Conservation (phyloP, 2,797 vertebrate species). For the Anniella stebbinsi region DNA sequence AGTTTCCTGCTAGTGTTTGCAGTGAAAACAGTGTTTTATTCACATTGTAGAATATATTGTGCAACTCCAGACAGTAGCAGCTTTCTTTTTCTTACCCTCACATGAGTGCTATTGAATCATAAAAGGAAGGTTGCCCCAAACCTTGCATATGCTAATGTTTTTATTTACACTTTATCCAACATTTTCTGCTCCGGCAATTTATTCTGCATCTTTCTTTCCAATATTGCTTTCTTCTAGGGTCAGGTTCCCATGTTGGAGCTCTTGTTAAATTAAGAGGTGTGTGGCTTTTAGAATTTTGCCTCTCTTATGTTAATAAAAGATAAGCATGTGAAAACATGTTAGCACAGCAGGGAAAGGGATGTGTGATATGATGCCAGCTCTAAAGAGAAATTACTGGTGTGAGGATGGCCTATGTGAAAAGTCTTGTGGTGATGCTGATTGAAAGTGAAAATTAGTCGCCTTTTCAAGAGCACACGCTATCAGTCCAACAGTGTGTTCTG, state of each 20-base stretch:
- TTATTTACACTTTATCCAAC: slow-evolving; percentile 33
- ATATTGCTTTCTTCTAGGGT: slow-evolving; percentile 54
- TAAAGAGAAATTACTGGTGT: slow-evolving; percentile 78
- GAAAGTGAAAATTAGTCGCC: slow-evolving; percentile 77
- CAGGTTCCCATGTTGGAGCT: slow-evolving; percentile 55
- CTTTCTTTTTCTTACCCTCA: background rate
- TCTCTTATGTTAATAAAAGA: slow-evolving; percentile 68
- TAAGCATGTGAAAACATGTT: slow-evolving; percentile 79
- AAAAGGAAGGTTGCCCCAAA: background rate
- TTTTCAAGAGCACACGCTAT: slow-evolving; percentile 60
- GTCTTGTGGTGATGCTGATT: slow-evolving; percentile 78
- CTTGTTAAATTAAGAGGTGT: slow-evolving; percentile 64
- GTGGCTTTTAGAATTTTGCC: slow-evolving; percentile 55
- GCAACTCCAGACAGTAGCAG: background rate
- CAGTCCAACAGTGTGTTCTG: slow-evolving; percentile 52
- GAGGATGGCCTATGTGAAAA: slow-evolving; percentile 73
- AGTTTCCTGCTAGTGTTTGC: background rate
- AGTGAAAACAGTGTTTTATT: slow-evolving; percentile 17
- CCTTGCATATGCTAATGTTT: slow-evolving; percentile 21
- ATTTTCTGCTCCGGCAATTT: slow-evolving; percentile 32
- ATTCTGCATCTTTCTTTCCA: slow-evolving; percentile 31
- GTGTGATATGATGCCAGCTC: slow-evolving; percentile 67
- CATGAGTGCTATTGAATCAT: slow-evolving; percentile 18
- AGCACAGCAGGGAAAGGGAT: slow-evolving; percentile 75
- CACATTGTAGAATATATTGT: background rate